A percentile compares a stretch with the other conserved stretches of the same genome.
These are phyloP conservation scores for Alca torda DNA, from an alignment of 2,797 vertebrate genomes.

Conservation along the genomic window DNA sequence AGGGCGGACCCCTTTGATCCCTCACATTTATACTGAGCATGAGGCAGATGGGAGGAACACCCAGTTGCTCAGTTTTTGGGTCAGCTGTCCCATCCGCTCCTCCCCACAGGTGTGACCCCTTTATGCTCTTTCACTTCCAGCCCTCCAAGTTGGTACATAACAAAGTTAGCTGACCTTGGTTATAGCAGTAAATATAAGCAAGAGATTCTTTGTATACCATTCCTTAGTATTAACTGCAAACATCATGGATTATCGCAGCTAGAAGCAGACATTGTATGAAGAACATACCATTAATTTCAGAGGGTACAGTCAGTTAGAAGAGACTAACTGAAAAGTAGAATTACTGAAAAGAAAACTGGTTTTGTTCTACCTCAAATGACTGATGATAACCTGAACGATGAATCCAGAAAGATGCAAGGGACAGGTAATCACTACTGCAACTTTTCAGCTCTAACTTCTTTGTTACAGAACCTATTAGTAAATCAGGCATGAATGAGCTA, in stretches of 20 bases:
- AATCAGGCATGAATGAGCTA: background rate
- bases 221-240: background rate
- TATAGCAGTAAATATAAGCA: background rate
- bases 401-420: background rate
- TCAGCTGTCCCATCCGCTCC: background rate
- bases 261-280: background rate
- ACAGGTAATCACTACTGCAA: background rate
- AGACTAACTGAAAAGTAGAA: background rate
- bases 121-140: background rate
- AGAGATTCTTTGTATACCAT: background rate
- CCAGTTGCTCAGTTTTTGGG: background rate
- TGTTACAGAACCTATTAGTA: background rate
- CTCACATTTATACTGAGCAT: background rate
- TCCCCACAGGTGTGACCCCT: background rate
- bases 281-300: background rate
- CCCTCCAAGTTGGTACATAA: background rate
- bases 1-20: background rate
- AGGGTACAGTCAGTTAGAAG: background rate
- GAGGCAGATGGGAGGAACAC: background rate
- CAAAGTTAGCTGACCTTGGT: background rate
- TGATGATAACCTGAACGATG: background rate
- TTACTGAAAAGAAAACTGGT: background rate
- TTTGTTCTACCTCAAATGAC: background rate
- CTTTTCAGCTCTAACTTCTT: slow-evolving; percentile 4
- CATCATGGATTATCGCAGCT: background rate